Percentiles rank a stretch among this genome's conserved stretches.
These are phyloP conservation scores for Dermochelys coriacea DNA, from an alignment of 2,797 vertebrate species.

Conservation along the genomic window DNA sequence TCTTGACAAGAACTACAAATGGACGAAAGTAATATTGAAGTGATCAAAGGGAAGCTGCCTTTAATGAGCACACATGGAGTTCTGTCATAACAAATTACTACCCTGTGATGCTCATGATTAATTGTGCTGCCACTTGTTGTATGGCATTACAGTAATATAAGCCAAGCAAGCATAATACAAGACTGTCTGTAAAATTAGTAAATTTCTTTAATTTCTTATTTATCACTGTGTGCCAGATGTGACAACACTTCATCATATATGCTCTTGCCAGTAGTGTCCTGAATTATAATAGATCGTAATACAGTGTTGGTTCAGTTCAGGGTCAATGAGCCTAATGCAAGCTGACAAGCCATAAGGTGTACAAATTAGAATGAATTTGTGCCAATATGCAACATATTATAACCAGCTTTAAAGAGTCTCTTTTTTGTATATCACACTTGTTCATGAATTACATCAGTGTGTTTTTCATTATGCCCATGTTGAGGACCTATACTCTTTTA, in stretches of 20 bases:
- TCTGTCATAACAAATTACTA: constrained; percentile 78
- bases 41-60: constrained; percentile 55
- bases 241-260: constrained; percentile 40
- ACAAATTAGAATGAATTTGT: constrained; percentile 56
- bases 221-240: constrained; percentile 63
- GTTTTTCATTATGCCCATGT: not conserved
- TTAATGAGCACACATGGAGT: constrained; percentile 69
- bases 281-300: constrained; percentile 66
- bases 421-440: constrained; percentile 25
- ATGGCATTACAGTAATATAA: constrained; percentile 34
- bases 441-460: not conserved
- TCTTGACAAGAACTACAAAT: constrained; percentile 42
- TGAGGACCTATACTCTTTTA: not conserved
- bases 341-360: constrained; percentile 48
- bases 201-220: constrained; percentile 59
- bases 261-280: constrained; percentile 39
- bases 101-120: constrained; percentile 67
- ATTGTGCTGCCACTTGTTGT: constrained; percentile 66
- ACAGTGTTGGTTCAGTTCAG: constrained; percentile 22
- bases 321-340: not conserved
- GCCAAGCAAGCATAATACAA: constrained; percentile 68
- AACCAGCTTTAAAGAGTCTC: not conserved
- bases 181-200: constrained; percentile 66
- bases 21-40: constrained; percentile 38
- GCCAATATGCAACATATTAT: not conserved